Base-by-base conservation (phyloP, 2,888 invertebrate species). In the Drosophila peninsularis region DNA sequence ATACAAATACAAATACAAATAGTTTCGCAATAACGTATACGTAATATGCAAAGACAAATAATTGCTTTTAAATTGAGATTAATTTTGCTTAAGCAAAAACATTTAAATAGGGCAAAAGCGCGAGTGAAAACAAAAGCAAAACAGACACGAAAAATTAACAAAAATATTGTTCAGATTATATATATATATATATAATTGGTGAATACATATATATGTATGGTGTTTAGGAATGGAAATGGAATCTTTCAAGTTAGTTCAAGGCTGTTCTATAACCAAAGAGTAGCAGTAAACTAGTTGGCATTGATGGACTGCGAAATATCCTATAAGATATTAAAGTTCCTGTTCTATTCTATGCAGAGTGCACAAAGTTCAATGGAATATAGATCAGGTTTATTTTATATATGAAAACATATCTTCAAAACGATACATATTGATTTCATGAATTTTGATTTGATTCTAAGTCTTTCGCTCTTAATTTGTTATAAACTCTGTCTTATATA, bases 11-110 rank as follows among this genome's bases (percentile, higher is more conserved):
- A 34, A 50, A 34, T 21, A 10, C 32, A 34, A 34, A 79, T 54
- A 53, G 63, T 47, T 57, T 45, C 5, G 30, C 65, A 42, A 64
- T 44, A 58, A 49, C 55, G 56, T 67, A 58, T 62, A 60, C 66
- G 56, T 64, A 75, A 45, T 47, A 32, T 7, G 44, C 45, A 42
- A 62, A 47, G 7, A 13, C 13, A 49, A 61, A 34, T 42, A 61
- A 47, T 64, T 44, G 45, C 24, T 53, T 39, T 24, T 19, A 58
- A 64, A 67, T 19, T 52, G 19, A 39, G 19, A 50, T 17, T 27
- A 47, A 53, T 55, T 52, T 27, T 36, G n/a, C 9, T 27, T 52
- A 50, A 13, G n/a, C 30, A 36, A 30, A 34, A 10, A 27, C 9
- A 21, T 17, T 0, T 27, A 45, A n/a, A 27, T 27, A 30, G 37